Conservation (phyloP, 2,888 invertebrate species). For the Polietes domitor region DNA sequence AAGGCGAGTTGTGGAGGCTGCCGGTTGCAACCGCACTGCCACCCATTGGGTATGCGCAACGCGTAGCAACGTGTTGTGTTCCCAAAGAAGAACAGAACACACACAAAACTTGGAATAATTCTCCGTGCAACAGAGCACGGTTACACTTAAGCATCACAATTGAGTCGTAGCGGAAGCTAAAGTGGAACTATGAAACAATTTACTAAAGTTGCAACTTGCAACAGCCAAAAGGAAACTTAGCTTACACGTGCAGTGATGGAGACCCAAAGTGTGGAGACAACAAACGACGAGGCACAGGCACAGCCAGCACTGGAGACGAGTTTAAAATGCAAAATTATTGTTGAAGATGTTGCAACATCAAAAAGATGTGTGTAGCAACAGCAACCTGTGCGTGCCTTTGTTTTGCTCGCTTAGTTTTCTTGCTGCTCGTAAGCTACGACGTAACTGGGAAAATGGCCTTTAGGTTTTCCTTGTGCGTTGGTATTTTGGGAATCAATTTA, state of each 20-base stretch:
- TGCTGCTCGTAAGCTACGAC: neutral
- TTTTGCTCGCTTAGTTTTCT: neutral
- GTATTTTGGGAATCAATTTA: conserved; percentile 45
- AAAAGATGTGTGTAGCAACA: neutral
- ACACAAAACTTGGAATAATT: conserved; percentile 60
- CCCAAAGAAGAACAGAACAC: conserved; percentile 26
- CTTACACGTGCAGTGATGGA: neutral
- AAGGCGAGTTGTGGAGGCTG: conserved; percentile 1
- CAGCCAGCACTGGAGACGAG: neutral
- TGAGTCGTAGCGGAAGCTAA: conserved; percentile 23
- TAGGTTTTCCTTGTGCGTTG: conserved; percentile 23
- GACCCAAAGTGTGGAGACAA: neutral
- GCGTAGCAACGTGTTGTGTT: conserved; percentile 60
- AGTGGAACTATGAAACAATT: conserved; percentile 31
- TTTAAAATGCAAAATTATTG: conserved; percentile 35
- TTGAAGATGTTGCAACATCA: conserved; percentile 23
- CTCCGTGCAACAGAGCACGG: conserved; percentile 57
- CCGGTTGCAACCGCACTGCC: conserved; percentile 38
- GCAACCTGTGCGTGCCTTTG: conserved; percentile 5
- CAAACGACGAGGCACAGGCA: neutral
- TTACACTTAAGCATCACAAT: conserved; percentile 45
- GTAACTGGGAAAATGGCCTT: conserved; percentile 29
- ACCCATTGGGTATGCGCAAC: conserved; percentile 61
- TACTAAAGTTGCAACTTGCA: conserved; percentile 31
- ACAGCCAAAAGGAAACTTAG: neutral